Base-by-base conservation (phyloP, 2,797 vertebrate genomes). In the Acanthopagrus latus region DNA sequence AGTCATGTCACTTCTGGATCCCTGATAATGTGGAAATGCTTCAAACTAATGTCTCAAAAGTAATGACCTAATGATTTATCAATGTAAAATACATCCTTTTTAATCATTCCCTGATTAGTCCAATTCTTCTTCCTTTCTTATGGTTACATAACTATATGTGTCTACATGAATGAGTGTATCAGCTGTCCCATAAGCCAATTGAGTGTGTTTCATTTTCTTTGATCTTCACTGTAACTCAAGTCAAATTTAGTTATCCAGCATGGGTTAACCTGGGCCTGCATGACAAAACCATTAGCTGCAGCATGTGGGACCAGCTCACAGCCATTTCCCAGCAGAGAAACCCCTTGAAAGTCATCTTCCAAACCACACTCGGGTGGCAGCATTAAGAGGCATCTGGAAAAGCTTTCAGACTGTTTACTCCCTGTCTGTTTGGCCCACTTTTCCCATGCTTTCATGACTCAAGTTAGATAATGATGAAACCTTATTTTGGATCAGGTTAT, bases 361-460 rank as follows among this genome's bases (percentile, higher is more conserved):
- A 86, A 88, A 90, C 80, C 67, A 13, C 83, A 84, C 83, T 93
- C 86, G 92, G 92, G 87, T 93, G 93, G 86, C 88, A 86, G 62
- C 41, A 51, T 77, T 68, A 82, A 76, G 70, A 80, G 23, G 48
- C 90, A 91, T 80, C 89, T 93, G 92, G 84, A 71, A 79, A 91
- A 89, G 16, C 38, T 4, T 83, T 89, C 83, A 27, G 52, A 70
- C 74, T 84, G 84, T 90, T 88, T 85, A 85, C 71, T 72, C 50
- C 77, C 48, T n/a, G 67, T 63, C 87, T 70, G 60, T 76, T 84
- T 84, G 71, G 73, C 58, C 56, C 63, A 33, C 51, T 72, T 74
- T 87, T 76, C 80, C 62, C 76, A 88, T 63, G 63, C 71, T 48
- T 79, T 64, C 69, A 12, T 74, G 76, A 84, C 67, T 86, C 82